Evolutionary conservation across 1,140 invertebrate species (phyloP), one percentile per base, ranked within the genome.

Genomic region (Ridgeia piscesae): DNA sequence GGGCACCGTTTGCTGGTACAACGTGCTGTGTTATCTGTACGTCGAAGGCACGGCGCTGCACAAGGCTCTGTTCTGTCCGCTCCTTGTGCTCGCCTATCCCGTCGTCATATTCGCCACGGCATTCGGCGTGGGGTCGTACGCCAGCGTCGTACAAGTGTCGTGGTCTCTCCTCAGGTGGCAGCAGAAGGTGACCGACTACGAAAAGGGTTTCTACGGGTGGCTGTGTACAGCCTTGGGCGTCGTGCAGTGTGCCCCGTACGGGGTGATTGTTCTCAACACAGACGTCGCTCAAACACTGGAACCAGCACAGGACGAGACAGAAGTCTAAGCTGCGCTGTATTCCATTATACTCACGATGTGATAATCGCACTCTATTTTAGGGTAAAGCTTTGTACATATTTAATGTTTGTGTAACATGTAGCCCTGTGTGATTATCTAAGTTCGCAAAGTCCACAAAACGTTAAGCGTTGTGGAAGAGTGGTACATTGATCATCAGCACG

Each of bases 151-250:
- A 35, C 97, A 98, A 94, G 94, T 98, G 27, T 97, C 97, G 1
- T 97, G 97, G 95, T 97, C 96, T 94, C 97, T 97, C 92, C 96
- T 96, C 50, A 97, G 96, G 91, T 98, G 97, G 97, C 96, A 96
- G 94, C 97, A 97, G 93, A 97, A 97, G 96, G 96, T 98, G 14
- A 97, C 96, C 92, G 97, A 98, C 95, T 97, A 97, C 94, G 97
- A 98, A 93, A 98, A 98, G 95, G 97, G 97, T 0, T 98, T 98
- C 95, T 98, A 97, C 94, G 97, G 97, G 35, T 98, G 97, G 97
- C 95, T 98, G 50, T 98, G 97, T 95, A 97, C 97, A 89, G 96
- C 97, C 89, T 94, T 98, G 34, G 96, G 97, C 93, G 95, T 98
- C 93, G 97, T 97, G 92, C 97, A 98, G 94, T 98, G 97, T 94